Evolutionary conservation across 1,140 invertebrate species (phyloP), one percentile per base, ranked within the genome.

Genomic region (Drosophila prosaltans): DNA sequence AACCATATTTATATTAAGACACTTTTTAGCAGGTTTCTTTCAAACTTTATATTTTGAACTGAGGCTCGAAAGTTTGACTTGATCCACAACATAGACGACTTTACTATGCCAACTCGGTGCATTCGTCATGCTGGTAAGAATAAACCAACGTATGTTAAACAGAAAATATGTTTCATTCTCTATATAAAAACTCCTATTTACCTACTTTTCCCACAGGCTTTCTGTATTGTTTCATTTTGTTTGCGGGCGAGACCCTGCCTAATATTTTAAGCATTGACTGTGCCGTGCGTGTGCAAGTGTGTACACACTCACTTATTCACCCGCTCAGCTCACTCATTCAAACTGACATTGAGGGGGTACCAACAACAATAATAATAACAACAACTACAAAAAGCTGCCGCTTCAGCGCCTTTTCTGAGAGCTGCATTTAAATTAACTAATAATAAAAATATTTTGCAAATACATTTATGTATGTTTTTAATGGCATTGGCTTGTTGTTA

Each of bases 351-450:
- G 45, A 51, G 45, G 5, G 45, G 45, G 45, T 1, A 16, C n/a
- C n/a, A 45, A 16, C n/a, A 51, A 9, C 40, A 63, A 39, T 45
- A 63, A 32, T 40, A 59, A 24, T 43, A 51, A 7, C n/a, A 59
- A 26, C 54, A 59, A 24, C 51, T 45, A 9, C 60, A 48, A 32
- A 16, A 51, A 36, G 32, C n/a, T 62, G 6, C 39, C 58, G 48
- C 63, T 63, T 72, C 59, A 65, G 64, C 41, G 40, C 26, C 51
- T 32, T 48, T 30, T 58, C 65, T 66, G 32, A 40, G 62, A 32
- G 43, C 24, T 74, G 80, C 75, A 82, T 83, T 83, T 32, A 64
- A 83, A 81, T 78, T 60, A 58, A 60, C 62, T 57, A 65, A 68
- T 72, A 68, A 62, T 81, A 62, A 10, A 65, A 16, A 65, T 4